These are phyloP conservation scores for Synanthedon formicaeformis DNA, from an alignment of 2,888 invertebrate genomes.

Conservation along the genomic window DNA sequence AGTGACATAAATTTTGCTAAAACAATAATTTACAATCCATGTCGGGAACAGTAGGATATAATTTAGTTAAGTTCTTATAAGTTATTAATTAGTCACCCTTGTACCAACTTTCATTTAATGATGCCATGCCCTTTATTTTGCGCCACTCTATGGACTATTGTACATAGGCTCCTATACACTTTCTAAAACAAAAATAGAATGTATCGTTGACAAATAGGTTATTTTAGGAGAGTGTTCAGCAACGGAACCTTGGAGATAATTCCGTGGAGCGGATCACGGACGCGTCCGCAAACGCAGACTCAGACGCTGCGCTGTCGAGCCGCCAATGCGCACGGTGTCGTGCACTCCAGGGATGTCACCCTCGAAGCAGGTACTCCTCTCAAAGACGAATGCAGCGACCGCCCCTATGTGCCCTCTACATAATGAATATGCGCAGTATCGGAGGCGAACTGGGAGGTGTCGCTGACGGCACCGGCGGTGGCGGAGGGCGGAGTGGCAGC, in stretches of 20 bases:
- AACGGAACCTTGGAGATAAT: conserved; percentile 47
- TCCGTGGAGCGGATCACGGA: conserved; percentile 11
- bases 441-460: conserved; percentile 31
- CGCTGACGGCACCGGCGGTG: conserved; percentile 17
- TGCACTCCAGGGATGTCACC: conserved; percentile 80
- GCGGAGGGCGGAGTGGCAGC: conserved; percentile 39
- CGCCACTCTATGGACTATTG: too few species aligned
- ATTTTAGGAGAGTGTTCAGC: conserved; percentile 16
- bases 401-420: too few species aligned
- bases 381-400: not conserved
- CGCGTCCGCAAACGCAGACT: conserved; percentile 8
- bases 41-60: too few species aligned
- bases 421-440: conserved; percentile 15
- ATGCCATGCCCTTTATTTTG: too few species aligned
- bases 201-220: not conserved
- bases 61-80: too few species aligned
- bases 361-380: conserved; percentile 75
- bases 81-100: too few species aligned
- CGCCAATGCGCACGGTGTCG: conserved; percentile 78
- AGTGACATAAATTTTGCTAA: too few species aligned
- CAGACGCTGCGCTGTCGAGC: conserved; percentile 75
- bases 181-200: not conserved
- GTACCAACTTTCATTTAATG: too few species aligned
- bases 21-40: too few species aligned
- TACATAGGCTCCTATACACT: not conserved